Evolutionary conservation across 2,888 invertebrate genomes (phyloP), one percentile per base, ranked within the genome.

Genomic region (Eudasyphora cyanicolor): DNA sequence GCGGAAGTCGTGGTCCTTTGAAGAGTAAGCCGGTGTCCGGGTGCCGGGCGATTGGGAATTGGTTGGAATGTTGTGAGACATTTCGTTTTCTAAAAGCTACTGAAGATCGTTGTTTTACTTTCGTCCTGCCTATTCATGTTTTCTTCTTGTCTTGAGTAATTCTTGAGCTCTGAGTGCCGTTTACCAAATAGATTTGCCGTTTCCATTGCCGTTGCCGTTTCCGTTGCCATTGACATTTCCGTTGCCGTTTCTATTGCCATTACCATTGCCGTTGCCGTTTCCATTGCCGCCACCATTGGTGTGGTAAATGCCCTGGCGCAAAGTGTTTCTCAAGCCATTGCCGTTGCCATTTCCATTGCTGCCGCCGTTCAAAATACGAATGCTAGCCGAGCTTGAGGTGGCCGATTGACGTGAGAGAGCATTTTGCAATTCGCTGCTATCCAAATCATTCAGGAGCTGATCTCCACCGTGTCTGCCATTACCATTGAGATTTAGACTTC

Each of bases 401-500:
- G 51, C 49, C 7, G 75, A 81, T 27, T 84, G 45, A 82, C 84
- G 38, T 38, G 76, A 4, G 12, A 79, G 27, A n/a, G 76, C 64
- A 17, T 82, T 82, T 49, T 79, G 82, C 19, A 80, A 67, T 60
- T 86, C 86, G 64, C 76, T 83, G 57, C 79, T 87, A 3, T 87
- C 88, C 19, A 88, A 85, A 27, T 88, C 86, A 12, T 88, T 86
- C 64, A 90, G 82, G 27, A 88, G 86, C 86, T 89, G 89, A 5
- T 89, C 84, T 80, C 62, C 86, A 21, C 27, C 69, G 19, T 74
- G 79, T 70, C 81, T 71, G 24, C 79, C 81, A 49, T 79, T 78
- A 4, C 85, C 88, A 76, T 86, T 86, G 17, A 88, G 78, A 17
- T 87, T 67, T 0, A 89, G 64, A 10, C 82, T 82, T 21, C 82